phyloP scores from a whole-genome alignment of 2,888 invertebrate species.

The Luperina nickerlii region DNA sequence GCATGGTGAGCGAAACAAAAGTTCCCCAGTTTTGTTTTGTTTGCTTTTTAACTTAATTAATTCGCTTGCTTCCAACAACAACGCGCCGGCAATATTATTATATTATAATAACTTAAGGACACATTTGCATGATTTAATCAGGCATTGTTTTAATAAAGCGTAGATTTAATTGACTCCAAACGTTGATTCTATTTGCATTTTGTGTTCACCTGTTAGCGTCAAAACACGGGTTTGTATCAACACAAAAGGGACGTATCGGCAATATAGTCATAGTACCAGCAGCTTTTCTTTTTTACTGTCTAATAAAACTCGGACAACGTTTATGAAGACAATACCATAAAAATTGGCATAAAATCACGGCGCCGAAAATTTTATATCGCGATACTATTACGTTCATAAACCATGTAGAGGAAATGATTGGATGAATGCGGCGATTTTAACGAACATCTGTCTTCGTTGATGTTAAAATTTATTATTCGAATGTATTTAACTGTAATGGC shows the following conservation, averaged over 20 bases:
- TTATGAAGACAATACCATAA: constrained; percentile 88
- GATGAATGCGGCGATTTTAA: constrained; percentile 72
- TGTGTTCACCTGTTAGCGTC: constrained; percentile 52
- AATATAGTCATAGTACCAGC: constrained; percentile 75
- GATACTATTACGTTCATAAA: constrained; percentile 82
- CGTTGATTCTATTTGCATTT: constrained; percentile 62
- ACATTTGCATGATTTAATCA: constrained; percentile 73
- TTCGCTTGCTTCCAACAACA: constrained; percentile 73
- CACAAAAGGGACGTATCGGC: constrained; percentile 55
- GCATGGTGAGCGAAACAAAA: constrained; percentile 70
- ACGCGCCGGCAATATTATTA: constrained; percentile 72
- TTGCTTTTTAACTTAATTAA: constrained; percentile 81
- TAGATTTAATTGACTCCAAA: constrained; percentile 58
- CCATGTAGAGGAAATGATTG: constrained; percentile 78
- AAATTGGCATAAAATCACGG: constrained; percentile 88
- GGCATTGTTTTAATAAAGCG: constrained; percentile 65
- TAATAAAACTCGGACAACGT: constrained; percentile 87
- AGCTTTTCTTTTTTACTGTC: constrained; percentile 75
- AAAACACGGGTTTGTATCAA: constrained; percentile 49
- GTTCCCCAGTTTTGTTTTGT: constrained; percentile 72
- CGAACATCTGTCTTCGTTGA: constrained; percentile 63
- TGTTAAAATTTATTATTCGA: constrained; percentile 53
- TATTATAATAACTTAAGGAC: constrained; percentile 72
- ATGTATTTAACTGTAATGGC: constrained; percentile 56
- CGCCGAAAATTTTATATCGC: constrained; percentile 85